Conservation (phyloP, 2,113 vertebrate species). For the Craseonycteris thonglongyai region DNA sequence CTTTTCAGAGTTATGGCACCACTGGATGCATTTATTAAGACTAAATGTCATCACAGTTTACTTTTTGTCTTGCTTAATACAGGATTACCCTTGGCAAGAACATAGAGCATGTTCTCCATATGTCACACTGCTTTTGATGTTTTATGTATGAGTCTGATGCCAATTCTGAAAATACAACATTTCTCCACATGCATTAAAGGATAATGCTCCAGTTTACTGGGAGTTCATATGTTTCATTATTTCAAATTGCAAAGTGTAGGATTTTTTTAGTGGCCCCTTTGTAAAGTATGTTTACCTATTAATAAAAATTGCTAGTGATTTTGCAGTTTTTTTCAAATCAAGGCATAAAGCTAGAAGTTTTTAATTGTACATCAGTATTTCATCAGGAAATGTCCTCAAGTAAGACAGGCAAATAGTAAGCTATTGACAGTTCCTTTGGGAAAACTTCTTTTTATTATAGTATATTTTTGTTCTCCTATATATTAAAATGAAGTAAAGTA, state of each 20-base stretch:
- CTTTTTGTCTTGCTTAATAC: background rate
- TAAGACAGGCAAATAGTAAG: constrained; percentile 37
- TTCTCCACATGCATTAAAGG: background rate
- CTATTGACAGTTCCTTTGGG: constrained; percentile 13
- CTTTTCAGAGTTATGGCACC: background rate
- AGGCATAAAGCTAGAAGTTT: background rate
- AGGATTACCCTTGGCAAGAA: background rate
- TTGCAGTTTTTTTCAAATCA: background rate
- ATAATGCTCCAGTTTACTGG: background rate
- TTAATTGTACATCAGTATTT: constrained; percentile 10
- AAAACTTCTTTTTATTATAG: constrained; percentile 16
- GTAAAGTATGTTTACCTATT: background rate
- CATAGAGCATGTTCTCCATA: background rate
- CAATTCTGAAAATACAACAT: background rate
- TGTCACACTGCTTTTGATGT: background rate
- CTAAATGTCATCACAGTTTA: background rate
- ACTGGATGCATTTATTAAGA: background rate
- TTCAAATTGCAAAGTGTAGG: background rate
- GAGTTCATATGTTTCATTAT: background rate
- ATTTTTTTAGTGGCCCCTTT: background rate
- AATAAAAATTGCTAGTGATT: constrained; percentile 45
- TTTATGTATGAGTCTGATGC: background rate
- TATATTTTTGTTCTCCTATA: background rate
- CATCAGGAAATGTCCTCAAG: constrained; percentile 3
- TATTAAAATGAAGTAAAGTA: constrained; percentile 41